Evolutionary conservation across 2,113 vertebrate species (phyloP), one percentile per base, ranked within the genome.

Genomic region (Erythrocercus mccallii): DNA sequence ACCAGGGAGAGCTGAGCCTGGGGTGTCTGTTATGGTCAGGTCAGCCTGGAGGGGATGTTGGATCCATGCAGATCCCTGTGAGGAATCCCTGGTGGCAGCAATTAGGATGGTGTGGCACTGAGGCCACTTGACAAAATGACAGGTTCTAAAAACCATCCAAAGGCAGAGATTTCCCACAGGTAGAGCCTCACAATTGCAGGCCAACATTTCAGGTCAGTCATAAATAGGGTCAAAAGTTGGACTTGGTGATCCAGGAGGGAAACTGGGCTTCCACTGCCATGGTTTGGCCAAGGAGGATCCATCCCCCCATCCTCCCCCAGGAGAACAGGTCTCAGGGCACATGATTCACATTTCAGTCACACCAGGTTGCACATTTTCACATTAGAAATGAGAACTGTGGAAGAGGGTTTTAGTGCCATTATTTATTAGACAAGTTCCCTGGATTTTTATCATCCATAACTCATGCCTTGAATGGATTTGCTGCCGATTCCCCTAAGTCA

Each of bases 381-480:
- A 1, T 92, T 92, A 95, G 72, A 92, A 94, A 94, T 95, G 95
- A 95, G 96, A 96, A 88, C 92, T 90, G 60, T 60, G 74, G 80
- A 86, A 86, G 89, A 90, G 70, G 79, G 65, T 82, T 96, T 97
- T 96, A 96, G 81, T 80, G 20, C 82, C 68, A 44, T 94, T 96
- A 97, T 97, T 96, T 97, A 97, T 97, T 94, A 92, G 96, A 84
- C 83, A 93, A 87, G 94, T 95, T 94, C 87, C 93, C 87, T 51
- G 45, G 91, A 85, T 94, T 96, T 94, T 97, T 96, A 94, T 90
- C 86, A 74, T 89, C 94, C 82, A 96, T 97, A 97, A 97, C 87
- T 96, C 94, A 95, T 33, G 22, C 81, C 90, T 44, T 62, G 92
- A 92, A 93, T 51, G 92, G 94, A 95, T 97, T 96, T 95, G 89